Conservation (phyloP, 2,113 vertebrate species). For the Mobula birostris region DNA sequence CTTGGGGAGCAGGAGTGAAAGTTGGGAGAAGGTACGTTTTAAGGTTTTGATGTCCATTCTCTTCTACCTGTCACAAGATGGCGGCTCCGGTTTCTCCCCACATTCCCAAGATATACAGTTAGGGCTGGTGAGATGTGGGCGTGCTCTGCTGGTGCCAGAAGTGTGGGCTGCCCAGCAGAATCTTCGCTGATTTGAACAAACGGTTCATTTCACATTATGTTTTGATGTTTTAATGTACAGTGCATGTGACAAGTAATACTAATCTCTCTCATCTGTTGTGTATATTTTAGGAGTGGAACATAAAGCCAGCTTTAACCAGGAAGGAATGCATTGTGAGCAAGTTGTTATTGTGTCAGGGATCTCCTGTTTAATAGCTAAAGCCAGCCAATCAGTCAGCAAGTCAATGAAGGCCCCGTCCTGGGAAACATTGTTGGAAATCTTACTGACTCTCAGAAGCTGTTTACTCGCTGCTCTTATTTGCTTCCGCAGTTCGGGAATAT, state of each 20-base stretch:
- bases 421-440: neutral
- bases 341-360: neutral
- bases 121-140: no score
- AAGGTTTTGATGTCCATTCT: no score
- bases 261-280: neutral
- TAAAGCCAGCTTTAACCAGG: neutral
- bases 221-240: no score
- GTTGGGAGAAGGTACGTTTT: neutral
- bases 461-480: neutral
- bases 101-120: no score
- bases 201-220: no score
- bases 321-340: neutral
- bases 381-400: neutral
- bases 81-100: no score
- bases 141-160: no score
- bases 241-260: no score
- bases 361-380: neutral
- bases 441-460: no score
- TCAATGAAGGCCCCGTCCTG: neutral
- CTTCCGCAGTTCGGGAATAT: no score
- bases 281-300: neutral
- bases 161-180: no score
- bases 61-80: neutral
- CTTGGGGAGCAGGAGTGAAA: neutral
- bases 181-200: no score